Conservation (phyloP, 2,797 vertebrate species). For the Etheostoma perlongum region DNA sequence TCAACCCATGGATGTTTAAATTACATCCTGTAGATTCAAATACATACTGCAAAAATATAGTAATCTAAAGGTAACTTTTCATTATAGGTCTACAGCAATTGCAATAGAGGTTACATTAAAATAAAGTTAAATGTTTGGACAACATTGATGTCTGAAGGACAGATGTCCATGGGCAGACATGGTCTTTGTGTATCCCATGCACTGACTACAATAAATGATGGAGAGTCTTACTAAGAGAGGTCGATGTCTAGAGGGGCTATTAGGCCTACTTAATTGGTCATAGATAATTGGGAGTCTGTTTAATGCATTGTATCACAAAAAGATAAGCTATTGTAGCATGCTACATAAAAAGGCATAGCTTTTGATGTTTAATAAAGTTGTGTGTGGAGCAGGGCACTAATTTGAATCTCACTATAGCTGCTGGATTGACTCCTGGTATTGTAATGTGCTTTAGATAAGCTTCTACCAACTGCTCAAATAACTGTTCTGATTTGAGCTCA, state of each 20-base stretch:
- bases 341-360: slow-evolving; percentile 1
- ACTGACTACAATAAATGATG: slow-evolving; percentile 30
- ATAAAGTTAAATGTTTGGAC: slow-evolving; percentile 8
- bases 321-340: neutral
- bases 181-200: slow-evolving; percentile 9
- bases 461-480: slow-evolving; percentile 22
- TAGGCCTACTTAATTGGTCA: slow-evolving; percentile 38
- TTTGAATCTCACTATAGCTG: neutral
- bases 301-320: neutral
- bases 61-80: neutral
- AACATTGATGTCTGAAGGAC: slow-evolving; percentile 17
- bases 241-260: slow-evolving; percentile 1
- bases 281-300: slow-evolving; percentile 34
- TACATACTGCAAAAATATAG: neutral
- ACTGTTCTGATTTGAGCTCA: slow-evolving; percentile 30
- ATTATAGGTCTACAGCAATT: neutral
- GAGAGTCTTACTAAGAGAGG: slow-evolving; percentile 28
- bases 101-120: neutral
- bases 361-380: slow-evolving; percentile 30
- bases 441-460: slow-evolving; percentile 31
- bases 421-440: slow-evolving; percentile 7
- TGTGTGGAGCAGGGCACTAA: slow-evolving; percentile 3
- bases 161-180: slow-evolving; percentile 7
- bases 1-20: neutral
- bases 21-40: neutral